Evolutionary conservation across 2,797 vertebrate genomes (phyloP).

Genomic region (Onychomys leucogaster): DNA sequence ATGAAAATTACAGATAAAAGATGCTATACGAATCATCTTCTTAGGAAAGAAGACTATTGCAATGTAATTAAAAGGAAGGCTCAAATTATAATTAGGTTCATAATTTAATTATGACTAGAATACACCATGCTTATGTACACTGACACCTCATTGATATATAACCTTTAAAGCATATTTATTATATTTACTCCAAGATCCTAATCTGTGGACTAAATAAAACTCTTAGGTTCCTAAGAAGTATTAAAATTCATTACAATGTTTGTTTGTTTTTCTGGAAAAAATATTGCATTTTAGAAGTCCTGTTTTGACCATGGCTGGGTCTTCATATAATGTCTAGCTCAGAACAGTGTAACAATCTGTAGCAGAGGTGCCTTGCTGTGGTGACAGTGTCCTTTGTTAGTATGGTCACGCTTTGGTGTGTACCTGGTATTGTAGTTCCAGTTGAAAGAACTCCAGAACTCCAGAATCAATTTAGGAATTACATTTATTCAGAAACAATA

Average conservation of each 20-base stretch:
- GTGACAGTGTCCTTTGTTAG: neutral
- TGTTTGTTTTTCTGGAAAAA: slow-evolving; percentile 41
- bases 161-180: slow-evolving; percentile 88
- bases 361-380: neutral
- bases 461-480: neutral
- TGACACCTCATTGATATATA: slow-evolving; percentile 87
- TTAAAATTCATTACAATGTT: slow-evolving; percentile 67
- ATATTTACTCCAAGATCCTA: slow-evolving; percentile 86
- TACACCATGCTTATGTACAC: slow-evolving; percentile 85
- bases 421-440: neutral
- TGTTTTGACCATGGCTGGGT: slow-evolving; percentile 37
- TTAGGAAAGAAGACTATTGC: slow-evolving; percentile 88
- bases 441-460: slow-evolving; percentile 32
- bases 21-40: slow-evolving; percentile 87
- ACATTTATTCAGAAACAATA: slow-evolving; percentile 48
- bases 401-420: neutral
- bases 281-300: slow-evolving; percentile 16
- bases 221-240: slow-evolving; percentile 81
- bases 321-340: neutral
- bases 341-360: slow-evolving; percentile 10
- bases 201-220: slow-evolving; percentile 85
- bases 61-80: slow-evolving; percentile 89
- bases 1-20: slow-evolving; percentile 90
- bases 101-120: slow-evolving; percentile 90
- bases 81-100: slow-evolving; percentile 89